phyloP scores from a whole-genome alignment of 2,888 invertebrate genomes.

The Didymodactylos carnosus region DNA sequence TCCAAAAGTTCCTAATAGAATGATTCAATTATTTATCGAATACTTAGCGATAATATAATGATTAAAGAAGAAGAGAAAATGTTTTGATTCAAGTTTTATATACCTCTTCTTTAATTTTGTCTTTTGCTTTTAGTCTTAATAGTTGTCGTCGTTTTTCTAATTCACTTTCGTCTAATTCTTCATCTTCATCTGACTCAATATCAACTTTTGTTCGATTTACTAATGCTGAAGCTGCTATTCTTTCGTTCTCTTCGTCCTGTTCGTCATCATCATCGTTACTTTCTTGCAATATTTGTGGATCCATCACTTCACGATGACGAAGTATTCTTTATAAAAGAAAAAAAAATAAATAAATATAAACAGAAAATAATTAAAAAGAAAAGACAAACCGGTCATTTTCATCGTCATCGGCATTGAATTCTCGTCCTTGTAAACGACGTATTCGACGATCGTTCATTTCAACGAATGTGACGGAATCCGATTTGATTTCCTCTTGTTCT shows the following conservation, averaged over 20 bases:
- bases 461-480: not conserved
- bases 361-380: not conserved
- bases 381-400: not conserved
- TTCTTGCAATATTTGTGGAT: conserved; percentile 10
- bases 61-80: conserved; percentile 4
- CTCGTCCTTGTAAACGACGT: not conserved
- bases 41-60: no score
- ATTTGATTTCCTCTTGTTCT: not conserved
- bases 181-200: conserved; percentile 26
- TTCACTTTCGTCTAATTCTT: conserved; percentile 20
- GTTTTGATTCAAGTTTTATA: not conserved
- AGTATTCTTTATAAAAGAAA: not conserved
- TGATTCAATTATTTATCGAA: not conserved
- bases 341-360: not conserved
- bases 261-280: conserved; percentile 14
- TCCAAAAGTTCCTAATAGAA: conserved; percentile 32
- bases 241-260: conserved; percentile 8
- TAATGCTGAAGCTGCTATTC: not conserved
- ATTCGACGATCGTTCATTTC: conserved; percentile 8
- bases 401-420: not conserved
- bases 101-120: conserved; percentile 16
- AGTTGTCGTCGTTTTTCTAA: conserved; percentile 18
- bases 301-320: conserved; percentile 3
- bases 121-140: conserved; percentile 15
- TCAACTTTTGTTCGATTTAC: conserved; percentile 36